Percentiles rank a stretch among this genome's conserved stretches.
phyloP scores from a whole-genome alignment of 2,797 vertebrate genomes.

The Amphiprion clarkii region DNA sequence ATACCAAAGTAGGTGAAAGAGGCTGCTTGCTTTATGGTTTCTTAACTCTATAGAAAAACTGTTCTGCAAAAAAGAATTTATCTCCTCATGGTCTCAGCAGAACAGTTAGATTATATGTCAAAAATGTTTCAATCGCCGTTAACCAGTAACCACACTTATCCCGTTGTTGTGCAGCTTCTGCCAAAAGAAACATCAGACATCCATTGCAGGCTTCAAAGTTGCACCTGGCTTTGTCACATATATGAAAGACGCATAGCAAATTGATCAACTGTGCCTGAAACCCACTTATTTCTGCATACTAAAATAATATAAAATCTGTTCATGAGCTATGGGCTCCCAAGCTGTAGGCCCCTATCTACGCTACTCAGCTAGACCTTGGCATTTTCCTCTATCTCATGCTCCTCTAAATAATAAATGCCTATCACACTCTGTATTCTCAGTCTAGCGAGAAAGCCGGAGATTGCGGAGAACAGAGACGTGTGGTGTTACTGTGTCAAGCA shows the following conservation, averaged over 20 bases:
- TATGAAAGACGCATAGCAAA: conserved; percentile 68
- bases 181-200: conserved; percentile 43
- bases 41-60: conserved; percentile 31
- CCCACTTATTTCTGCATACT: conserved; percentile 55
- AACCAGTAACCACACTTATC: not conserved
- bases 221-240: conserved; percentile 58
- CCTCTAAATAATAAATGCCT: conserved; percentile 84
- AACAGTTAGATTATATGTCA: conserved; percentile 1
- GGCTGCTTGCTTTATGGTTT: conserved; percentile 62
- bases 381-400: conserved; percentile 76
- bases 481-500: conserved; percentile 63
- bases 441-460: conserved; percentile 58
- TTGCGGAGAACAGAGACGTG: conserved; percentile 55
- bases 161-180: conserved; percentile 42
- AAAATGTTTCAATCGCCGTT: not conserved
- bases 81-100: conserved; percentile 28
- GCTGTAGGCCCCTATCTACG: conserved; percentile 55
- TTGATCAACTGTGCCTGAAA: conserved; percentile 77
- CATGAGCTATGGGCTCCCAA: conserved; percentile 53
- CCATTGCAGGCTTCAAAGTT: conserved; percentile 44
- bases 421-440: conserved; percentile 68
- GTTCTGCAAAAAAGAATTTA: conserved; percentile 5
- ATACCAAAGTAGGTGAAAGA: conserved; percentile 85
- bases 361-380: conserved; percentile 70
- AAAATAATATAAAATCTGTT: conserved; percentile 63